Conservation (phyloP, 2,113 vertebrate species). For the Carassius auratus region DNA sequence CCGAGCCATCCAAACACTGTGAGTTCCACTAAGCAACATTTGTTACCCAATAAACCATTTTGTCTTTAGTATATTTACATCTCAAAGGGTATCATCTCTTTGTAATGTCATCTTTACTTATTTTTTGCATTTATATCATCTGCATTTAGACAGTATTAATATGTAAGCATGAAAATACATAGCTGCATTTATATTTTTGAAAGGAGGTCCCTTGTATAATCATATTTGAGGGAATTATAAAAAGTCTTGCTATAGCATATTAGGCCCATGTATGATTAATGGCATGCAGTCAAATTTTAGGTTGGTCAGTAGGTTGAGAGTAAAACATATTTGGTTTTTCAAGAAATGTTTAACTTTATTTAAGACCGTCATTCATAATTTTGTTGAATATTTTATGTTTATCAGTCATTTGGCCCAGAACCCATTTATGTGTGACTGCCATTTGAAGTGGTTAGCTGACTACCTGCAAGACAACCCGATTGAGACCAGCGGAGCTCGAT, state of each 20-base stretch:
- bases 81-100: neutral
- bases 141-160: neutral
- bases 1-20: constrained; percentile 96
- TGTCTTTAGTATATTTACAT: neutral
- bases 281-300: neutral
- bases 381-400: constrained; percentile 40
- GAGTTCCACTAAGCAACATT: constrained; percentile 65
- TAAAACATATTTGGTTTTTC: neutral
- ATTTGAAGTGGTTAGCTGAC: constrained; percentile 99
- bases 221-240: neutral
- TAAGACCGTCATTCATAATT: neutral
- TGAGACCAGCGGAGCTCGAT: constrained; percentile 97
- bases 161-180: neutral
- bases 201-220: neutral
- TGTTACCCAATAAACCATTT: neutral
- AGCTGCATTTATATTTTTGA: neutral
- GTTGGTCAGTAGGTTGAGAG: neutral
- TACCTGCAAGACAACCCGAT: constrained; percentile 99
- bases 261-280: neutral
- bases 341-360: neutral
- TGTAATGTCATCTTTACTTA: neutral
- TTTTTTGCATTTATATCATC: neutral
- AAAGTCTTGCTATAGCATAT: neutral
- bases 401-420: constrained; percentile 97
- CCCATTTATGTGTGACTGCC: constrained; percentile 99